Evolutionary conservation across 30 jellyfish, hydroid and myxozoan genomes (phyloP), one percentile per base, ranked within the genome.

Genomic region (Nemopilema nomurai): DNA sequence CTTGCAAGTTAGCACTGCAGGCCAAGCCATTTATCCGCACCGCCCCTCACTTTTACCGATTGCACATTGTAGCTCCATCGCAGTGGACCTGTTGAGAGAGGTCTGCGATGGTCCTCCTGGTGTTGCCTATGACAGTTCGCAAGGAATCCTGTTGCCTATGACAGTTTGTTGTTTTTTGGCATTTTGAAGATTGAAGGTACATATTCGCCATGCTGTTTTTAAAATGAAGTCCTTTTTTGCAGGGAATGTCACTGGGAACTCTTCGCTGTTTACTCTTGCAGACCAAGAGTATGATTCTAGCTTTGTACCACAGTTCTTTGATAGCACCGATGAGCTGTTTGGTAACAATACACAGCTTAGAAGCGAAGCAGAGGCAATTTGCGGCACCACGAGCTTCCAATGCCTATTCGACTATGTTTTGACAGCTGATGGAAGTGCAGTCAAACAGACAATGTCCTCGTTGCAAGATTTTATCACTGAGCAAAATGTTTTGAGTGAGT

Each of bases 321-420:
- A 79, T 22, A 51, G 25, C 71, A 22, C 62, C 22, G 29, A n/a
- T 16, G 78, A 41, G 18, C 70, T 86, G 17, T 86, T 86, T 65
- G 80, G 76, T 9, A 86, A 86, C 84, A 50, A 86, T 49, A 70
- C 74, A n/a, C 33, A 53, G 50, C 77, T 79, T 13, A 33, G 25
- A 33, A 0, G 25, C 25, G 66, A 67, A 18, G 96, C 96, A 8
- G 75, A 27, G 24, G 75, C 63, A 3, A 26, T 64, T 67, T 86
- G 96, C 51, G 96, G 96, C 18, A 18, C 26, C 23, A 49, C 85
- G 13, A 76, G 76, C 33, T 17, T 53, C 19, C 78, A 29, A 18
- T 86, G 96, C 79, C 69, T 86, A 9, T 86, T 86, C 31, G 96
- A 86, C 51, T 23, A 67, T 21, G 96, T 74, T 28, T 31, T 86